A percentile compares a stretch with the other conserved stretches of the same genome.
Evolutionary conservation across 2,888 invertebrate species (phyloP).

Genomic region (Apodemia duryi): DNA sequence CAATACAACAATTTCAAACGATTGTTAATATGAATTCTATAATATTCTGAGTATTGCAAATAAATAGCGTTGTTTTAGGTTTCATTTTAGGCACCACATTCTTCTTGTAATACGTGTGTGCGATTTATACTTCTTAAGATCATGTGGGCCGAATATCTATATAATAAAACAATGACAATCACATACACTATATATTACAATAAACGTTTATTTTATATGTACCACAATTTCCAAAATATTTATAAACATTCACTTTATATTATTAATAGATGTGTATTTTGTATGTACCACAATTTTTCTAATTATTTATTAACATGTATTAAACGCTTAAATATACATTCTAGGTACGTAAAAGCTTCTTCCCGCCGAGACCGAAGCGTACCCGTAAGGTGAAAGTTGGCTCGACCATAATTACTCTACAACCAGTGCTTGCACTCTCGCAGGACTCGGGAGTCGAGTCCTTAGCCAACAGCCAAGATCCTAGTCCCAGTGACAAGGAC

Average conservation of each 20-base stretch:
- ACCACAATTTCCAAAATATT: too few relatives aligned
- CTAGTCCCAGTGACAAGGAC: conserved; percentile 17
- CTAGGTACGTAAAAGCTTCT: conserved; percentile 83
- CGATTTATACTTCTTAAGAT: too few relatives aligned
- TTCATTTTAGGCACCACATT: too few relatives aligned
- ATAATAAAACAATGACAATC: too few relatives aligned
- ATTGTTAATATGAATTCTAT: too few relatives aligned
- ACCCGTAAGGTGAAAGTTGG: conserved; percentile 43
- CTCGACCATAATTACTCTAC: conserved; percentile 27
- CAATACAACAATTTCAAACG: too few relatives aligned
- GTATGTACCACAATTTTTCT: neutral
- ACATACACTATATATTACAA: too few relatives aligned
- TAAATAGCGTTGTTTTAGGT: too few relatives aligned
- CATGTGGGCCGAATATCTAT: too few relatives aligned
- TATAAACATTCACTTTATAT: neutral
- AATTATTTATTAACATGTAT: conserved; percentile 1
- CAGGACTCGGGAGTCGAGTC: conserved; percentile 55
- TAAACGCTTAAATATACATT: conserved; percentile 35
- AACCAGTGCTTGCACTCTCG: conserved; percentile 39
- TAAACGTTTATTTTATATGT: too few relatives aligned
- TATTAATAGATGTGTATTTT: neutral
- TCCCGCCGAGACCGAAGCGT: conserved; percentile 82
- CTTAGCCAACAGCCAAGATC: conserved; percentile 5
- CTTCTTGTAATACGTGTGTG: too few relatives aligned
- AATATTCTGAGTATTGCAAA: too few relatives aligned